Base-by-base conservation (phyloP, 2,888 invertebrate genomes). In the Eretmocerus hayati region DNA sequence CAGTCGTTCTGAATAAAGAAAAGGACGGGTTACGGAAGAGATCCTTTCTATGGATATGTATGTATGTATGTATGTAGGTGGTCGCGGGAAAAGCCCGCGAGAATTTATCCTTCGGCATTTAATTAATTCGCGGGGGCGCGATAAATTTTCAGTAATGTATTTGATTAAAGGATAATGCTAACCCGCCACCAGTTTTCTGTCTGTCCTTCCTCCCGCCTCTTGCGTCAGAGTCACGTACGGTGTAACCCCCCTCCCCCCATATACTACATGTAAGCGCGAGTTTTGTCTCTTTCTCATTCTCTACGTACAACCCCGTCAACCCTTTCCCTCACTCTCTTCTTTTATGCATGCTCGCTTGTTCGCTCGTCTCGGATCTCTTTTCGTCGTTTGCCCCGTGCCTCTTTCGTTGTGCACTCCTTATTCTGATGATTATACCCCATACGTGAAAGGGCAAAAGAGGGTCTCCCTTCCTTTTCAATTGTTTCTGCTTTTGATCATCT, bases 121-220 rank as follows among this genome's bases (percentile, higher is more conserved):
- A 69, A 69, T 70, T 69, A 69, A 67, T 69, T 69, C 66, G 64
- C 65, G 63, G 64, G 59, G 59, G 62, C 61, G 64, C 69, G 65
- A 70, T 70, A 70, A 70, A 69, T 70, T 69, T 67, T 66, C 64
- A 59, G 65, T 69, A 69, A 70, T 69, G 69, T 69, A 69, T 70
- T 70, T 70, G 69, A 69, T 69, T 69, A 69, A 69, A 69, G 68
- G 69, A 70, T 69, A 70, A 69, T 69, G 66, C 68, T 64, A n/a
- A n/a, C n/a, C n/a, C n/a, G n/a, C n/a, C n/a, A 62, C 62, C 58
- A 61, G 63, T 63, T 64, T 64, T 64, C 61, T 57, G 60, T 60
- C 56, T 55, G 55, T 33, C 45, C 48, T 36, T 42, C 42, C 38
- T 46, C 47, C 47, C 42, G 45, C 48, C 54, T 56, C 54, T 45